Conservation (phyloP, 2,888 invertebrate genomes). For the Ennomos fuscantarius region DNA sequence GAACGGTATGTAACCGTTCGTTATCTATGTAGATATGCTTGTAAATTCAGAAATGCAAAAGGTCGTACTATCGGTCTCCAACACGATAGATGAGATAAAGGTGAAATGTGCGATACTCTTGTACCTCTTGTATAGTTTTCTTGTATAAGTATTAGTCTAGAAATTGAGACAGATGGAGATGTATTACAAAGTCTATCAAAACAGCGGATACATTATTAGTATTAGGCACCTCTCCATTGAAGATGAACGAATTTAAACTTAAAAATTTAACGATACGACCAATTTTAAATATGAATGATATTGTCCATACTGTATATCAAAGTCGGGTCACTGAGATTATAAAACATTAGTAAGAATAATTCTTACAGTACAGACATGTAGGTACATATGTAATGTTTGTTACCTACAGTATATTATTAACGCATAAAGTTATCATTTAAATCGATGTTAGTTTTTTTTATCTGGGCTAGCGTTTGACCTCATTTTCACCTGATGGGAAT, state of each 20-base stretch:
- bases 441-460: too few relatives aligned
- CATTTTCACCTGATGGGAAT: too few relatives aligned
- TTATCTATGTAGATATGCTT: slow-evolving; percentile 27
- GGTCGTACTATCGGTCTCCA: slow-evolving; percentile 32
- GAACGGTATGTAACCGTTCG: too few relatives aligned
- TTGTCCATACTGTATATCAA: too few relatives aligned
- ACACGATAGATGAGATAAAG: slow-evolving; percentile 36
- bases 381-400: too few relatives aligned
- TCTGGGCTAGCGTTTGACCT: too few relatives aligned
- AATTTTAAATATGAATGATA: not conserved
- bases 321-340: too few relatives aligned
- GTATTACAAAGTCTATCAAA: slow-evolving; percentile 24
- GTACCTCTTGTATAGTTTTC: too few relatives aligned
- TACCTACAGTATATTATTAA: too few relatives aligned
- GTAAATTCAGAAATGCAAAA: slow-evolving; percentile 34
- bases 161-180: slow-evolving; percentile 34
- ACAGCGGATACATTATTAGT: slow-evolving; percentile 20
- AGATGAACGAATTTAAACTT: slow-evolving; percentile 21
- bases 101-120: slow-evolving; percentile 31
- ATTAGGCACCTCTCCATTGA: slow-evolving; percentile 14
- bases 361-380: too few relatives aligned
- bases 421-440: too few relatives aligned
- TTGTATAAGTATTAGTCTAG: slow-evolving; percentile 30
- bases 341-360: too few relatives aligned
- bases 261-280: slow-evolving; percentile 1